Evolutionary conservation across 2,797 vertebrate genomes (phyloP).

Genomic region (Fringilla coelebs): DNA sequence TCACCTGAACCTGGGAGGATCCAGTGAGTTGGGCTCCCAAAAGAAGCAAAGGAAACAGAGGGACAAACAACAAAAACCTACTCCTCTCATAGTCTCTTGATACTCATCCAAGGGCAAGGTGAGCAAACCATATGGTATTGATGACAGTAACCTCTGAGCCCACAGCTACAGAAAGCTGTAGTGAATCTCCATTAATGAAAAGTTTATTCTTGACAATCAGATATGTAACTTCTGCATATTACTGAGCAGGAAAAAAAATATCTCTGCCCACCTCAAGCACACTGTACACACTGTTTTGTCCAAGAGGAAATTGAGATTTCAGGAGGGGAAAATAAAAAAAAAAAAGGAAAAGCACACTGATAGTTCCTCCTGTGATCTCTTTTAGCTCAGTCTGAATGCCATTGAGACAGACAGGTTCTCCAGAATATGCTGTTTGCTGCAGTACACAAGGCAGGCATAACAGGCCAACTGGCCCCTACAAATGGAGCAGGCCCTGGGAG

Average conservation of each 20-base stretch:
- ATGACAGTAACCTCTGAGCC: neutral
- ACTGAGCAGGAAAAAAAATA: neutral
- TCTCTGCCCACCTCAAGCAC: neutral
- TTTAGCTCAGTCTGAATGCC: neutral
- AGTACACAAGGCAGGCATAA: fast-evolving
- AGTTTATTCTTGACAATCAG: neutral
- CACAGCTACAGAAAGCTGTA: neutral
- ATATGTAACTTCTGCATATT: neutral
- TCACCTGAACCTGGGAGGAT: neutral
- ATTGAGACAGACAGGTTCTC: neutral
- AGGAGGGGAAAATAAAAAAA: neutral
- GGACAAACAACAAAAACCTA: neutral
- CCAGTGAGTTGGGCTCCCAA: neutral
- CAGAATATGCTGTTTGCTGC: neutral
- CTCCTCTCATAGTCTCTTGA: neutral
- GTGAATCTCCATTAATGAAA: neutral
- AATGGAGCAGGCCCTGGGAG: neutral
- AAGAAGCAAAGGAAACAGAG: neutral
- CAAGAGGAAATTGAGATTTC: neutral
- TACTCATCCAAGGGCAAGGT: neutral
- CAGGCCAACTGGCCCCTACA: neutral
- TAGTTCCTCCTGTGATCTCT: neutral
- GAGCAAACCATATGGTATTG: neutral
- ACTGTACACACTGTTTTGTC: neutral
- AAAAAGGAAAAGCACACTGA: neutral